A percentile compares a stretch with the other conserved stretches of the same genome.
These are phyloP conservation scores for Xestia ashworthii DNA, from an alignment of 2,888 invertebrate genomes.

Conservation along the genomic window DNA sequence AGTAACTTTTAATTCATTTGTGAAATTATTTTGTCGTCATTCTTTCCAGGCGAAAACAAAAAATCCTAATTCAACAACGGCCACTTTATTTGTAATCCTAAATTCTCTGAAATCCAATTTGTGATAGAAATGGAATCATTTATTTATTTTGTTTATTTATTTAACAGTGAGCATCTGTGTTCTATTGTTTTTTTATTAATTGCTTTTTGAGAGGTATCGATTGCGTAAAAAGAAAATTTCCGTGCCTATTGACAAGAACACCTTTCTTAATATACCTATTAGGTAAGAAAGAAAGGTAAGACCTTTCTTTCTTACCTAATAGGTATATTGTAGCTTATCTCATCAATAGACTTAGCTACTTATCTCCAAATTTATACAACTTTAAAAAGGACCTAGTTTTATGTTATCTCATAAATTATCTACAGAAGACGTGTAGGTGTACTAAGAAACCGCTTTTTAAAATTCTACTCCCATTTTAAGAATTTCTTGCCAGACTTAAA, in stretches of 20 bases:
- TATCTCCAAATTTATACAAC: too few species aligned
- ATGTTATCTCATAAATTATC: neutral
- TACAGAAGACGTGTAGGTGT: neutral
- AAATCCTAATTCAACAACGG: neutral
- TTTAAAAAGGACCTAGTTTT: neutral
- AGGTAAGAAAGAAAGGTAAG: too few species aligned
- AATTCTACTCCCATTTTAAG: slow-evolving; percentile 4
- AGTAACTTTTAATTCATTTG: neutral
- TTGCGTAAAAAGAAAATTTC: neutral
- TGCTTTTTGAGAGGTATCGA: neutral
- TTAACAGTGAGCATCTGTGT: too few species aligned
- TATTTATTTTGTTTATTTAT: neutral
- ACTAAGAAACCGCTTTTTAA: neutral
- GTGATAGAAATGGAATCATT: neutral
- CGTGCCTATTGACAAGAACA: neutral
- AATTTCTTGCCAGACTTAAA: slow-evolving; percentile 17
- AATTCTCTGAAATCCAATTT: slow-evolving; percentile 15
- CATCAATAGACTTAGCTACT: too few species aligned
- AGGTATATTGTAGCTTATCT: too few species aligned
- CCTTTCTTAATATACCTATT: too few species aligned
- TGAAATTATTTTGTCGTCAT: neutral
- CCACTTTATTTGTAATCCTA: neutral
- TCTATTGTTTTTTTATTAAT: neutral
- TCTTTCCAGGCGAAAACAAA: neutral
- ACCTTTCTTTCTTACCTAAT: too few species aligned